Evolutionary conservation across 2,888 invertebrate species (phyloP).

Genomic region (Artemia sinica): DNA sequence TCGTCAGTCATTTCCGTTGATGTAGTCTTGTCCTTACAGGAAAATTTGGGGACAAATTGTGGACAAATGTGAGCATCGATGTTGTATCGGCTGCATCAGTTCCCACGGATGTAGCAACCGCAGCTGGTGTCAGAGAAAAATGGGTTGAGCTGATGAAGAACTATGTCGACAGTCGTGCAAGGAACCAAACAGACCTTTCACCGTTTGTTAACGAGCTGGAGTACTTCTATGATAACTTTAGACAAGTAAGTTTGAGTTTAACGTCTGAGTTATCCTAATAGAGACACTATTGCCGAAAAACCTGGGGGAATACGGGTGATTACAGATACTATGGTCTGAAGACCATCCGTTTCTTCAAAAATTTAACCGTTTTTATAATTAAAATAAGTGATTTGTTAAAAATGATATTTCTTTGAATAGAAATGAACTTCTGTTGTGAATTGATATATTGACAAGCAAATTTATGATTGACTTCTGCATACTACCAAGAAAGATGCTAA

Average conservation of each 20-base stretch:
- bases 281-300: too few relatives aligned
- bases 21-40: not conserved
- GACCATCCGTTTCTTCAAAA: too few relatives aligned
- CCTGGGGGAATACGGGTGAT: too few relatives aligned
- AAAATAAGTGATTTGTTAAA: too few relatives aligned
- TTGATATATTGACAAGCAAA: too few relatives aligned
- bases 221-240: not conserved
- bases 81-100: not conserved
- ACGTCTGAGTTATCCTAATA: not conserved
- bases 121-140: not conserved
- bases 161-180: not conserved
- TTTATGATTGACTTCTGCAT: too few relatives aligned
- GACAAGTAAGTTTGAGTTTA: not conserved
- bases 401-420: too few relatives aligned
- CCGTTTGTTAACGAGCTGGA: not conserved
- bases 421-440: too few relatives aligned
- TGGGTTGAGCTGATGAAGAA: constrained; percentile 15
- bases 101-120: not conserved
- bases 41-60: not conserved
- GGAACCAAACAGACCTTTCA: not conserved
- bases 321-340: too few relatives aligned
- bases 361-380: too few relatives aligned
- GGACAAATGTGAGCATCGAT: not conserved
- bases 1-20: not conserved
- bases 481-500: too few relatives aligned